Percentiles rank a stretch among this genome's conserved stretches.
These are phyloP conservation scores for Crepidodera aurea DNA, from an alignment of 2,888 invertebrate species.

Conservation along the genomic window DNA sequence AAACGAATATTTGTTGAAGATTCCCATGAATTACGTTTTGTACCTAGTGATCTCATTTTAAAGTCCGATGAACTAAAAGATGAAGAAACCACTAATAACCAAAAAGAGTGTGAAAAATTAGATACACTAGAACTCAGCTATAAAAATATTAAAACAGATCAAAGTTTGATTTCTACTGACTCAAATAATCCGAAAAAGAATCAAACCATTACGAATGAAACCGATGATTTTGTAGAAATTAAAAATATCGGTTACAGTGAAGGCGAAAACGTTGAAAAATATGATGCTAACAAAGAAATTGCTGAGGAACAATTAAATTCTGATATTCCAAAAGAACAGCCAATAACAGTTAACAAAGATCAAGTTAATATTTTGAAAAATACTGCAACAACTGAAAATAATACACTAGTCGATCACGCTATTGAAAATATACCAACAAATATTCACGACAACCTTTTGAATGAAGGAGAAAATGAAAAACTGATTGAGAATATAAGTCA, in stretches of 20 bases:
- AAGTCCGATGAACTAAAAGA: background rate
- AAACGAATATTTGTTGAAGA: constrained; percentile 30
- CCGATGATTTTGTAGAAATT: constrained; percentile 19
- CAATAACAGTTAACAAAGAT: background rate
- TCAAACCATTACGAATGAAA: constrained; percentile 7
- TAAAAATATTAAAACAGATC: background rate
- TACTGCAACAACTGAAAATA: too few relatives aligned
- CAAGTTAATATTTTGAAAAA: background rate
- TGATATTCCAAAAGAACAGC: background rate
- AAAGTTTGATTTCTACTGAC: background rate
- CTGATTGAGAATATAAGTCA: too few relatives aligned
- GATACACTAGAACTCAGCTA: background rate
- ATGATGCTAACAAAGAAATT: constrained; percentile 24
- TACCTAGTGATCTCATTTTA: background rate
- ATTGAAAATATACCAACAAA: too few relatives aligned
- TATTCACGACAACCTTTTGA: too few relatives aligned
- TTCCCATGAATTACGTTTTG: constrained; percentile 6
- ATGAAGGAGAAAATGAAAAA: too few relatives aligned
- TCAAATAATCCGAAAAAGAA: background rate
- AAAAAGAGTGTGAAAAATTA: background rate
- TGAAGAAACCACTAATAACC: background rate
- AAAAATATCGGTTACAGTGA: background rate
- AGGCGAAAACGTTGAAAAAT: constrained; percentile 24
- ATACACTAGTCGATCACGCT: too few relatives aligned
- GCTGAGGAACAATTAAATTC: background rate